Evolutionary conservation across 2,113 vertebrate species (phyloP), one percentile per base, ranked within the genome.

Genomic region (Cairina moschata): DNA sequence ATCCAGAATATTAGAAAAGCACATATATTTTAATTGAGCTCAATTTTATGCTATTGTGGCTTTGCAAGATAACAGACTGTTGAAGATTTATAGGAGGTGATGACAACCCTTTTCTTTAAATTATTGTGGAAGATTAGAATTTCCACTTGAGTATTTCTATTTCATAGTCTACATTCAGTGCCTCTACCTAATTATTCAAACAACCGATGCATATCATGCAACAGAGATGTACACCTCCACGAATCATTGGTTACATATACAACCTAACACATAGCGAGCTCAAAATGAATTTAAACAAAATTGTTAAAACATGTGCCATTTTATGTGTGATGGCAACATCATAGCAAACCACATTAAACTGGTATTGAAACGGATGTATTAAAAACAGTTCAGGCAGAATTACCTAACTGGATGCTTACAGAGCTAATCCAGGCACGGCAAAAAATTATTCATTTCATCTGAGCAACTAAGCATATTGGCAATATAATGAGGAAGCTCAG

Each of bases 121-220:
- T 96, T 86, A 79, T 62, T 72, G 69, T 77, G 29, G 87, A 88
- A 94, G 93, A 94, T 95, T 90, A 93, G 69, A 58, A 92, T 96
- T 96, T 97, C 87, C 23, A n/a, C 95, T 95, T 93, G 48, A 82
- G 84, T 79, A 69, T 94, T 97, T 95, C 69, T 66, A 69, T 87
- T 97, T 91, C 83, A 71, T 82, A 88, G 78, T 44, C 80, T 86
- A 55, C 31, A 32, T 94, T 92, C 73, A 56, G 71, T 58, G 83
- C 68, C 23, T 93, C 90, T 78, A 86, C 34, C 88, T 96, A 91
- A 95, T 94, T 86, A 96, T 11, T 95, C 77, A 92, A 96, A 95
- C 46, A 95, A 95, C 58, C 89, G 88, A 87, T 71, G 94, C 58
- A 88, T 68, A 82, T 40, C 54, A 71, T 72, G 75, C 81, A 94